A percentile compares a stretch with the other conserved stretches of the same genome.
These are phyloP conservation scores for Corythornis madagascariensis DNA, from an alignment of 2,113 vertebrate species.

Conservation along the genomic window DNA sequence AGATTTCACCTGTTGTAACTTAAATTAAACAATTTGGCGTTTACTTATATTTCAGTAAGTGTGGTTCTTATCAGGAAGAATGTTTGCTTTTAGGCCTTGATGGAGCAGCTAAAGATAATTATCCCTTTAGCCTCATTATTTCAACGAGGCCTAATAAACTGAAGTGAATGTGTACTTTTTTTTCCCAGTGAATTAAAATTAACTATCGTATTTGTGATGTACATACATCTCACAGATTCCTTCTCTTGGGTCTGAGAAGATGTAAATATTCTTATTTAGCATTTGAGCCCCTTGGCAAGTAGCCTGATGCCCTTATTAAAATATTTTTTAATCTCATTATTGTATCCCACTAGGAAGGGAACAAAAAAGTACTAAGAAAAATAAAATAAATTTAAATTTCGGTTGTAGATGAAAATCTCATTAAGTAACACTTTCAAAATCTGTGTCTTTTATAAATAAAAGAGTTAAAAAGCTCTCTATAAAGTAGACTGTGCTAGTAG, in stretches of 20 bases:
- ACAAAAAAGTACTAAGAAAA: neutral
- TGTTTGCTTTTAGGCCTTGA: conserved; percentile 12
- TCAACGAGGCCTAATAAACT: conserved; percentile 24
- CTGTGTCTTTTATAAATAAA: neutral
- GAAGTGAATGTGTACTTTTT: neutral
- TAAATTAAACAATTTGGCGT: neutral
- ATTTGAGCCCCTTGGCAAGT: conserved; percentile 26
- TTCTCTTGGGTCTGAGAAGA: conserved; percentile 14
- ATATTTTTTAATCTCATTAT: conserved; percentile 3
- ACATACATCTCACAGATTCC: neutral
- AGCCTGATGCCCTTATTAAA: conserved; percentile 9
- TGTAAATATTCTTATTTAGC: conserved; percentile 24
- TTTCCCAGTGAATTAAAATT: neutral
- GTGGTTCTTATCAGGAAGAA: neutral
- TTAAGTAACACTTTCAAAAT: neutral
- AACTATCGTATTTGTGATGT: neutral
- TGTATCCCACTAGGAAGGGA: neutral
- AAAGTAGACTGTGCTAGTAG: neutral
- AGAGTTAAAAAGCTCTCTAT: neutral
- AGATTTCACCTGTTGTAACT: neutral
- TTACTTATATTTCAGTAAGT: neutral
- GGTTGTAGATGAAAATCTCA: neutral
- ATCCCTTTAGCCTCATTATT: neutral
- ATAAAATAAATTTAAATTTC: neutral
- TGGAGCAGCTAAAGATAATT: conserved; percentile 19